Evolutionary conservation across 2,113 vertebrate genomes (phyloP).

Genomic region (Otus sunia): DNA sequence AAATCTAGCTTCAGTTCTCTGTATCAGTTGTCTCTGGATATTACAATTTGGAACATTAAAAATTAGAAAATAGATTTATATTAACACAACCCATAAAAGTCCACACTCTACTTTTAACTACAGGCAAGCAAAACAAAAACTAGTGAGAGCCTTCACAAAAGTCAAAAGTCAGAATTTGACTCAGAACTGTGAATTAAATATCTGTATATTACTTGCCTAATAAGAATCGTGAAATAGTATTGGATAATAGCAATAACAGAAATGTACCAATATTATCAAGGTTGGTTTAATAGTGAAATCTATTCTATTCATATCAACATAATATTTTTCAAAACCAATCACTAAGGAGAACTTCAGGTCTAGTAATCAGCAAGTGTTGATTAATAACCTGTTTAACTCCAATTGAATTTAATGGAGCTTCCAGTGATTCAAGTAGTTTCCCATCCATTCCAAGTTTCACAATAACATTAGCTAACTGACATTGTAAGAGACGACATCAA

Average conservation of each 20-base stretch:
- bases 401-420: neutral
- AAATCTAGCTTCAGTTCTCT: neutral
- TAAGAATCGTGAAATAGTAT: neutral
- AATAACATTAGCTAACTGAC: neutral
- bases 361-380: neutral
- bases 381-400: constrained; percentile 2
- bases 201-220: neutral
- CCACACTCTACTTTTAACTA: neutral
- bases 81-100: neutral
- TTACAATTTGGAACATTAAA: neutral
- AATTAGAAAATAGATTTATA: neutral
- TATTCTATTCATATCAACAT: neutral
- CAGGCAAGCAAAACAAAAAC: neutral
- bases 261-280: accelerated
- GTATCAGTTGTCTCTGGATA: neutral
- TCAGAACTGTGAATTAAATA: neutral
- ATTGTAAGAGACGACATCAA: neutral
- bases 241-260: neutral
- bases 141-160: neutral
- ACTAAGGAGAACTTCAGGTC: neutral
- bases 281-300: neutral
- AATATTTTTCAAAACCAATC: neutral
- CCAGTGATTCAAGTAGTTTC: neutral
- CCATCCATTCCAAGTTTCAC: neutral
- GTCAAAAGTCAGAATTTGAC: neutral